Evolutionary conservation across 2,888 invertebrate species (phyloP).

Genomic region (Pseudoips prasinana): DNA sequence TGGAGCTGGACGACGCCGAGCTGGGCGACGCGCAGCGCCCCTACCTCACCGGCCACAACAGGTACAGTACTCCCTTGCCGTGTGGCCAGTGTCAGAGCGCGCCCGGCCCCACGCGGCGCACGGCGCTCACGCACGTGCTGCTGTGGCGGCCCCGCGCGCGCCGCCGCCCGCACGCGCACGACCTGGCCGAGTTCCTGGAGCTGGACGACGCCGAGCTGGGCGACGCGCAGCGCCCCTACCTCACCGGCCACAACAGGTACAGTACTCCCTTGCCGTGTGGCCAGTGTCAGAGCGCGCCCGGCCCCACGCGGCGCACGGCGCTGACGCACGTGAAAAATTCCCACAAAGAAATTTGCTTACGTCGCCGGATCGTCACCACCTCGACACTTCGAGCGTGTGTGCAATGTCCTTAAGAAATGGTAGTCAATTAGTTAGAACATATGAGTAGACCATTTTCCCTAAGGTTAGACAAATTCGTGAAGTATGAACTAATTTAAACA

Average conservation of each 20-base stretch:
- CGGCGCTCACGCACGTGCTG: conserved; percentile 83
- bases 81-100: conserved; percentile 82
- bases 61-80: too few relatives aligned
- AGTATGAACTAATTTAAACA: too few relatives aligned
- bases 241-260: conserved; percentile 91
- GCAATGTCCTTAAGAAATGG: too few relatives aligned
- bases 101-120: conserved; percentile 87
- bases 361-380: too few relatives aligned
- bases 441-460: too few relatives aligned
- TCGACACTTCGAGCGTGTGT: too few relatives aligned
- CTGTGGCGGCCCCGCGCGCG: conserved; percentile 43
- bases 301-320: conserved; percentile 88
- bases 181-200: conserved; percentile 93
- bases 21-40: conserved; percentile 89
- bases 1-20: conserved; percentile 93
- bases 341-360: too few relatives aligned
- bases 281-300: conserved; percentile 83
- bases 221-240: conserved; percentile 93
- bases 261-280: too few relatives aligned
- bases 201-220: conserved; percentile 89
- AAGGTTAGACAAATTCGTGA: too few relatives aligned
- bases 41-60: conserved; percentile 94
- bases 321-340: conserved; percentile 83
- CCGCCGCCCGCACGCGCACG: conserved; percentile 88
- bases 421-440: too few relatives aligned